Percentiles rank a stretch among this genome's conserved stretches.
phyloP scores from a whole-genome alignment of 2,888 invertebrate species.

The Netelia virgata region DNA sequence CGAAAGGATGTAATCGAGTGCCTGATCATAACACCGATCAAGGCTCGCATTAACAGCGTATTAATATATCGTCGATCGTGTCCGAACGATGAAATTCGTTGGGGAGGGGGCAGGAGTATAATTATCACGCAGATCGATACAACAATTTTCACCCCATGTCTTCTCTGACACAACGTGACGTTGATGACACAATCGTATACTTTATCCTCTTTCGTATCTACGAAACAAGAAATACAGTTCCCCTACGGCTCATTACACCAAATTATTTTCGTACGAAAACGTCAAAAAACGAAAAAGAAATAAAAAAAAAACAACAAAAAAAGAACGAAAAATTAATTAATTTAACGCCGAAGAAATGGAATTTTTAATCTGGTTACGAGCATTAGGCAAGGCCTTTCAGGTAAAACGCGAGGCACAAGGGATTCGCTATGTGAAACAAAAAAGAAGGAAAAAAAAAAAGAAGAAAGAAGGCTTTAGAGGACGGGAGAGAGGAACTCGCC shows the following conservation, averaged over 20 bases:
- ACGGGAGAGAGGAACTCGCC: slow-evolving; percentile 19
- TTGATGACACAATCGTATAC: not conserved
- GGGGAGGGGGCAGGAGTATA: slow-evolving; percentile 59
- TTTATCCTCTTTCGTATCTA: not conserved
- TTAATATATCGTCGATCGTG: slow-evolving; percentile 65
- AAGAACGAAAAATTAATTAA: slow-evolving; percentile 48
- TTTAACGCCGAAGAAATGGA: slow-evolving; percentile 22
- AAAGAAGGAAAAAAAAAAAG: not conserved
- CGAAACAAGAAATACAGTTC: not conserved
- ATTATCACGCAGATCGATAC: slow-evolving; percentile 37
- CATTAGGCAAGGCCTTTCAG: slow-evolving; percentile 4
- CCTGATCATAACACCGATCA: slow-evolving; percentile 75
- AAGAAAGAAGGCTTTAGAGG: slow-evolving; percentile 12
- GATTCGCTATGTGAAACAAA: slow-evolving; percentile 40
- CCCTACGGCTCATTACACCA: not conserved
- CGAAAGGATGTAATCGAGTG: not conserved
- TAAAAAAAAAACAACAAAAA: slow-evolving; percentile 53
- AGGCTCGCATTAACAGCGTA: slow-evolving; percentile 75
- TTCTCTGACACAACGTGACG: slow-evolving; percentile 57
- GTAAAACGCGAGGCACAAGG: slow-evolving; percentile 38
- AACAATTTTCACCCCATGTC: slow-evolving; percentile 17
- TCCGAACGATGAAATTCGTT: slow-evolving; percentile 70
- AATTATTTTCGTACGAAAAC: slow-evolving; percentile 30
- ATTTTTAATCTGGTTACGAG: slow-evolving; percentile 51
- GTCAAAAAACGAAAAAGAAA: slow-evolving; percentile 27